Evolutionary conservation across 2,113 vertebrate species (phyloP).

Genomic region (Periophthalmodon schlosseri): DNA sequence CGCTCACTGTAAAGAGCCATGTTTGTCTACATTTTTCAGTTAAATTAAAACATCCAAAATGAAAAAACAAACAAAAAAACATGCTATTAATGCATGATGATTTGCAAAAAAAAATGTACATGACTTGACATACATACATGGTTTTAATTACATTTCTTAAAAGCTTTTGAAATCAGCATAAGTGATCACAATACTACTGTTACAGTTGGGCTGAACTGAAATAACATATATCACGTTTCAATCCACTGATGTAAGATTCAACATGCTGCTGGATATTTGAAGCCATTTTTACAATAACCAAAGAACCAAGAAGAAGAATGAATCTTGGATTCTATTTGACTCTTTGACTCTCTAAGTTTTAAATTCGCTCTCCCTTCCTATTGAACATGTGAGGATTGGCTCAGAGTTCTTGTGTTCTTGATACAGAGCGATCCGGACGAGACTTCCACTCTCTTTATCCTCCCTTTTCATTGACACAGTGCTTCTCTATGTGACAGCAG

Average conservation of each 20-base stretch:
- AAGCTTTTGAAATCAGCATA: not conserved
- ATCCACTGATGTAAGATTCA: not conserved
- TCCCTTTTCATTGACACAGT: slow-evolving; percentile 50
- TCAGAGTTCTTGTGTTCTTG: slow-evolving; percentile 28
- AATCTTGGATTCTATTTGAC: slow-evolving; percentile 27
- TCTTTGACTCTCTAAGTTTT: not conserved
- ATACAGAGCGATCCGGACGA: slow-evolving; percentile 48
- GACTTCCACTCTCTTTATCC: slow-evolving; percentile 46
- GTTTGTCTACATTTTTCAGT: too few species aligned
- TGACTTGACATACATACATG: too few species aligned
- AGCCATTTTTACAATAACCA: not conserved
- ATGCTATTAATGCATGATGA: too few species aligned
- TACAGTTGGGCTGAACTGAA: not conserved
- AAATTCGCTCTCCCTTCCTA: slow-evolving; percentile 23
- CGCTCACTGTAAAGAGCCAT: too few species aligned
- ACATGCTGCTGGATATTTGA: not conserved
- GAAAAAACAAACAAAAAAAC: too few species aligned
- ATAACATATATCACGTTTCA: not conserved
- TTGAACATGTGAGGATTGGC: slow-evolving; percentile 32
- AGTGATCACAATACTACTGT: not conserved
- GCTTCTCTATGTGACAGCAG: slow-evolving; percentile 50
- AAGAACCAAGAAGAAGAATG: not conserved
- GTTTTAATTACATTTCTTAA: too few species aligned
- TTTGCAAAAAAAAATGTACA: too few species aligned
- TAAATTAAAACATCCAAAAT: too few species aligned